These are phyloP conservation scores for Petrocephalus zakoni DNA, from an alignment of 2,113 vertebrate genomes.

Conservation along the genomic window DNA sequence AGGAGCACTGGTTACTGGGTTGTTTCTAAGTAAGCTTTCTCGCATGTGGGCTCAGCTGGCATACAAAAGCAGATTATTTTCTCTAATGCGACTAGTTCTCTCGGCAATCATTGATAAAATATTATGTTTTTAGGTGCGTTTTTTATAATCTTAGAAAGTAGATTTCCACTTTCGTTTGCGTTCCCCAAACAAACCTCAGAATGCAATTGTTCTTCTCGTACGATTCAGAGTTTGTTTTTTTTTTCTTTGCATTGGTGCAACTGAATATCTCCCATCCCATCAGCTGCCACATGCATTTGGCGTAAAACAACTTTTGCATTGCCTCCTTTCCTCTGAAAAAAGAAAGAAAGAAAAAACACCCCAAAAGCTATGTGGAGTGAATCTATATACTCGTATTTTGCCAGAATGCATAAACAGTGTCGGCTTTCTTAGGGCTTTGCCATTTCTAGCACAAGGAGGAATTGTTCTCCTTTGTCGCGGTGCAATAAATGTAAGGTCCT, in stretches of 20 bases:
- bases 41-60: neutral
- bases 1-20: neutral
- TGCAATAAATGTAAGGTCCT: neutral
- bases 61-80: neutral
- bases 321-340: neutral
- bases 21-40: neutral
- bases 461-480: neutral
- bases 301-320: neutral
- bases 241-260: neutral
- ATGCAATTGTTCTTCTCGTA: neutral
- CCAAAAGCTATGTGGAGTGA: neutral
- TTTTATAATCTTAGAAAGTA: neutral
- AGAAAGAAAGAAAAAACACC: neutral
- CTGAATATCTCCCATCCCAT: neutral
- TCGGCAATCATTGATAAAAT: neutral
- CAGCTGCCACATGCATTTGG: neutral
- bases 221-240: neutral
- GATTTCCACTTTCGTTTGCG: neutral
- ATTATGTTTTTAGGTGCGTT: neutral
- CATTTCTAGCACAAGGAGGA: neutral
- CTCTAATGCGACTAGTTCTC: neutral
- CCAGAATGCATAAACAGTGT: conserved; percentile 7
- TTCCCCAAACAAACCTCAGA: neutral
- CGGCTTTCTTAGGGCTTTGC: neutral
- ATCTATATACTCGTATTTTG: neutral